phyloP scores from a whole-genome alignment of 2,797 vertebrate genomes.

The Enteromius thamalakanensis region DNA sequence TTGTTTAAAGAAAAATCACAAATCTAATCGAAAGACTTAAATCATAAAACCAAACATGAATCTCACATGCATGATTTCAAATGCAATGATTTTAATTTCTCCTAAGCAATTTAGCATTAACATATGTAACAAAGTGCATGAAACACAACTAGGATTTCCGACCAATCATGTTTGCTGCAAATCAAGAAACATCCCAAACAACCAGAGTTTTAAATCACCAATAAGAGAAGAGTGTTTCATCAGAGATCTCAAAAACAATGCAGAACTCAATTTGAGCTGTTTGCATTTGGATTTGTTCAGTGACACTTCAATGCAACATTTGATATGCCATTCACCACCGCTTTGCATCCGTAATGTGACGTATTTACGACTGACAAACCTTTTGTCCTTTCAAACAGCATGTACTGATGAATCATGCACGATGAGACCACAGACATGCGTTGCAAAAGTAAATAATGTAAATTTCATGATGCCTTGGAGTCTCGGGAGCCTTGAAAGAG shows the following conservation, averaged over 20 bases:
- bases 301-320: conserved; percentile 1
- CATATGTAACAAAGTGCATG: background rate
- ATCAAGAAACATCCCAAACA: background rate
- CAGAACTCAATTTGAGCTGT: background rate
- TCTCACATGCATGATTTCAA: too few relatives aligned
- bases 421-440: background rate
- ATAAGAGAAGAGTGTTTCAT: background rate
- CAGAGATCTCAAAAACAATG: background rate
- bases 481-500: conserved; percentile 19
- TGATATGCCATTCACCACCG: background rate
- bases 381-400: background rate
- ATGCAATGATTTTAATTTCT: background rate
- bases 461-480: background rate
- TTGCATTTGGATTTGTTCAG: background rate
- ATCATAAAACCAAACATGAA: background rate
- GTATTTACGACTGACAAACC: background rate
- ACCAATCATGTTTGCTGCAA: background rate
- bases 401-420: background rate
- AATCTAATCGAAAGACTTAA: background rate
- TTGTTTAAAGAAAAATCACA: background rate
- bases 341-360: background rate
- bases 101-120: background rate
- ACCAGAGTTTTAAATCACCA: background rate
- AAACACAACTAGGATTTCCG: background rate
- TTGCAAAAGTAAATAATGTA: conserved; percentile 15